Percentiles rank a stretch among this genome's conserved stretches.
Evolutionary conservation across 1,140 invertebrate genomes (phyloP).

Genomic region (Venustaconcha ellipsiformis): DNA sequence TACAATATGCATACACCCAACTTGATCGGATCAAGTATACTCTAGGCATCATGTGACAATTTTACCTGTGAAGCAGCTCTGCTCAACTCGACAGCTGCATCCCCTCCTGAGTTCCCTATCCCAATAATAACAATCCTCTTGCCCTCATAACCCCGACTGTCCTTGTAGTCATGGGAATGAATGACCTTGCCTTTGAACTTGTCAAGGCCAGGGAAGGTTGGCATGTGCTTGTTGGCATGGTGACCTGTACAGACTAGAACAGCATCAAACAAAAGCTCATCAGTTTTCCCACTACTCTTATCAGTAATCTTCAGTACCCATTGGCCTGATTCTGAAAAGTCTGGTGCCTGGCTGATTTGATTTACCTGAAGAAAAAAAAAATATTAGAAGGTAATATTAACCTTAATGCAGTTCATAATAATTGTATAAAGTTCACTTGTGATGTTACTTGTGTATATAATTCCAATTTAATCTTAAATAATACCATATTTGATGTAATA

Average conservation of each 20-base stretch:
- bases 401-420: no score
- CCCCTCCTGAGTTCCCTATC: constrained; percentile 72
- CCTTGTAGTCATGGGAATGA: constrained; percentile 70
- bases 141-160: constrained; percentile 61
- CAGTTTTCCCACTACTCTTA: constrained; percentile 15
- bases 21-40: no score
- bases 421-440: no score
- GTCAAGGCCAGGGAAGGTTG: constrained; percentile 61
- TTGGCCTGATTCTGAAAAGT: constrained; percentile 31
- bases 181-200: constrained; percentile 69
- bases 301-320: constrained; percentile 35
- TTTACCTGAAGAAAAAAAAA: constrained; percentile 7
- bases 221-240: constrained; percentile 64
- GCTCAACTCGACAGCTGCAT: constrained; percentile 67
- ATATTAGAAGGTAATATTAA: not conserved
- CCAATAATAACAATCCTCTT: constrained; percentile 71
- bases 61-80: no score
- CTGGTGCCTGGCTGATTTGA: constrained; percentile 9
- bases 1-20: no score
- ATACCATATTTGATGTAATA: no score
- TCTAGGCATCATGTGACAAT: no score
- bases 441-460: no score
- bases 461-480: no score
- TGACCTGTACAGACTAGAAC: constrained; percentile 66
- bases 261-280: constrained; percentile 59